Base-by-base conservation (phyloP, 2,888 invertebrate genomes). In the Rotaria socialis region DNA sequence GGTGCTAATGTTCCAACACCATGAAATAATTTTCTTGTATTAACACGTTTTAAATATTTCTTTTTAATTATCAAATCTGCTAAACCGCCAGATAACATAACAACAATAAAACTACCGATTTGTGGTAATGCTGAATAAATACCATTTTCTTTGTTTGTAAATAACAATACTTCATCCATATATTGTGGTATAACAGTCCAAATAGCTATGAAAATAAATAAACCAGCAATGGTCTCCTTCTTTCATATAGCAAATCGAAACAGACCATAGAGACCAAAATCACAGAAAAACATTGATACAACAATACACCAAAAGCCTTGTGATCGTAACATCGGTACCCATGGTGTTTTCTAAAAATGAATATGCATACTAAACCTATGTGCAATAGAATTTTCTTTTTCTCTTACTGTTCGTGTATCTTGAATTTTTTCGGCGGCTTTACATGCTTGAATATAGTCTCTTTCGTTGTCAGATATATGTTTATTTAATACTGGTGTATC, bases 51-150 rank as follows among this genome's bases (percentile, higher is more conserved):
- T n/a, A 80, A n/a, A 1, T 4, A 47, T 14, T 80, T 47, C 19
- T n/a, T 80, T n/a, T 6, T 43, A 47, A 80, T 80, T 4, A 80
- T 80, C 4, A 47, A 47, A 47, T 80, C 80, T 11, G 80, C 80
- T 47, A 80, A 14, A 2, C 80, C n/a, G n/a, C 47, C 47, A 7
- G 80, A 41, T 24, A n/a, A 24, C 22, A 80, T 19, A 22, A 80
- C 80, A 24, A 80, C n/a, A 47, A 5, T n/a, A n/a, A 47, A 43
- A 47, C 47, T 80, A 24, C 14, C 80, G 1, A 80, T 24, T n/a
- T 80, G 80, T 80, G 80, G 80, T 80, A 80, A 80, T 11, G 80
- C 80, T 10, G 80, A 80, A 41, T n/a, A n/a, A n/a, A 80, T 14
- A 24, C 80, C 80, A 80, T 80, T 80, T 47, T 47, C 80, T 43